Conservation (phyloP, 2,888 invertebrate genomes). For the Rhamnusium bicolor region DNA sequence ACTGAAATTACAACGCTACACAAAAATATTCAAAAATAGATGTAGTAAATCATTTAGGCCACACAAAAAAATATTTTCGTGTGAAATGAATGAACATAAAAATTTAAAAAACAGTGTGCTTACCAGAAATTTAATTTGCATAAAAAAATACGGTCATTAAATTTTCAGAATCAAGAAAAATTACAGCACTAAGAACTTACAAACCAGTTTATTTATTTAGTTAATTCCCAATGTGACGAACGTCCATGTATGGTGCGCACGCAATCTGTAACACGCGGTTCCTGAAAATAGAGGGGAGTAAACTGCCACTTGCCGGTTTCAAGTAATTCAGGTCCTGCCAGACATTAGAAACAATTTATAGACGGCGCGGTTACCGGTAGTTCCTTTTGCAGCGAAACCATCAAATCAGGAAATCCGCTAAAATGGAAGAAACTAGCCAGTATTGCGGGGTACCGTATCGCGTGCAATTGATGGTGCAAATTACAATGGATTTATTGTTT, state of each 20-base stretch:
- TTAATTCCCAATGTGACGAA: background rate
- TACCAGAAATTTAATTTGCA: too few relatives aligned
- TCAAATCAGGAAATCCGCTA: conserved; percentile 26
- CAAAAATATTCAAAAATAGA: too few relatives aligned
- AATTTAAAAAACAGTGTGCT: too few relatives aligned
- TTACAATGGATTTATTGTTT: conserved; percentile 11
- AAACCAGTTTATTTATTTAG: background rate
- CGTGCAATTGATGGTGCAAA: conserved; percentile 8
- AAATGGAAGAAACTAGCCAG: conserved; percentile 13
- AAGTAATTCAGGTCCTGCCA: conserved; percentile 35
- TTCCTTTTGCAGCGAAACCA: conserved; percentile 18
- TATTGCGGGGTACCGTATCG: background rate
- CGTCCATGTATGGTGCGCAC: conserved; percentile 25
- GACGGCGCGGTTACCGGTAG: conserved; percentile 27
- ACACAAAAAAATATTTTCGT: too few relatives aligned
- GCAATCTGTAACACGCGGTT: conserved; percentile 27
- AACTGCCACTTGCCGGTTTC: conserved; percentile 35
- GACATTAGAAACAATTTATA: conserved; percentile 35
- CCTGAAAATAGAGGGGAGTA: conserved; percentile 30
- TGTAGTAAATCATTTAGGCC: too few relatives aligned
- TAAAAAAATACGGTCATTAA: too few relatives aligned
- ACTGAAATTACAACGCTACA: too few relatives aligned
- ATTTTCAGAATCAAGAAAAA: too few relatives aligned
- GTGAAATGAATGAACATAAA: too few relatives aligned
- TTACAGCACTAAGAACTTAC: too few relatives aligned